phyloP scores from a whole-genome alignment of 2,888 invertebrate genomes.

The Stegophylla sp. region DNA sequence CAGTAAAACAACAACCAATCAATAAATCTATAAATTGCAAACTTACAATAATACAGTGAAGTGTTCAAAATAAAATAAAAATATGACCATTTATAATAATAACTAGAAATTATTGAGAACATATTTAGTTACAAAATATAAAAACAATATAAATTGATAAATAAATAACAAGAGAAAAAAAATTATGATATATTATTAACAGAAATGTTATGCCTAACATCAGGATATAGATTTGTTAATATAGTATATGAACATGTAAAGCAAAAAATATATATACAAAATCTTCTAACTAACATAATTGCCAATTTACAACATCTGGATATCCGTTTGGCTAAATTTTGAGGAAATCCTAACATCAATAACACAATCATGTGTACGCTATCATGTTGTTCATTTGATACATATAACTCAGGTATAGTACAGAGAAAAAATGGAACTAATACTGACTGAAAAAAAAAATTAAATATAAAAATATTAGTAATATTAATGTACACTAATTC shows the following conservation, averaged over 20 bases:
- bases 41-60: not conserved
- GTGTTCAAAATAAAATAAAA: not conserved
- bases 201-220: conserved; percentile 3
- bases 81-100: not conserved
- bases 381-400: conserved; percentile 35
- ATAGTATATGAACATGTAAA: conserved; percentile 44
- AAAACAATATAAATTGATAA: not conserved
- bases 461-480: not conserved
- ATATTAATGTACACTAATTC: no score
- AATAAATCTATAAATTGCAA: not conserved
- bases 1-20: not conserved
- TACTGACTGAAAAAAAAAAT: conserved; percentile 48
- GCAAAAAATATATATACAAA: conserved; percentile 52
- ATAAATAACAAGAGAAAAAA: not conserved
- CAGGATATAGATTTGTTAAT: conserved; percentile 4
- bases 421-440: conserved; percentile 28
- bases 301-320: conserved; percentile 11
- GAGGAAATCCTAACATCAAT: conserved; percentile 41
- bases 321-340: conserved; percentile 20
- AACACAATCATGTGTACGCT: conserved; percentile 29
- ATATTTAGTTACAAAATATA: not conserved
- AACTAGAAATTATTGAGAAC: not conserved
- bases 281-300: conserved; percentile 10
- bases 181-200: not conserved
- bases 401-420: conserved; percentile 35